Percentiles rank a stretch among this genome's conserved stretches.
Evolutionary conservation across 2,113 vertebrate genomes (phyloP).

Genomic region (Microtus pennsylvanicus): DNA sequence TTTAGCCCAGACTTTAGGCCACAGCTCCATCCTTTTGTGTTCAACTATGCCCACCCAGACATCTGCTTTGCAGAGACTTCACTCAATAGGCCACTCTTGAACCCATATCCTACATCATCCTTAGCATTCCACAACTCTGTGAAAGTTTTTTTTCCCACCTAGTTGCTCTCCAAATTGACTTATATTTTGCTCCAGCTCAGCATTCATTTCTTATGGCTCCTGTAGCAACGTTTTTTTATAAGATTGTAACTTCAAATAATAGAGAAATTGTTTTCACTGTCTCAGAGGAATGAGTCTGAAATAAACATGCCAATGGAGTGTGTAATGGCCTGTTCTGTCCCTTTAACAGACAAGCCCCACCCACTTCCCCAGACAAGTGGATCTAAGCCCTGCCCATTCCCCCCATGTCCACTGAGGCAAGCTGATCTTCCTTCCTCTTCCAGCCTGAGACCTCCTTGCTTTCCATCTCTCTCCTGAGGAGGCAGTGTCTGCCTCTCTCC

Average conservation of each 20-base stretch:
- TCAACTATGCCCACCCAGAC: not conserved
- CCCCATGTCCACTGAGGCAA: no score
- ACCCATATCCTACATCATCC: not conserved
- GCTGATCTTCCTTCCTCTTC: no score
- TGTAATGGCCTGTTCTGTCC: no score
- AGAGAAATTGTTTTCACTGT: not conserved
- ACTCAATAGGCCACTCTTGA: not conserved
- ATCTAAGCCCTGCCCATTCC: no score
- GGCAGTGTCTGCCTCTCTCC: no score
- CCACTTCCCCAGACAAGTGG: no score
- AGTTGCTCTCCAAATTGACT: not conserved
- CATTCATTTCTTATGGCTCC: not conserved
- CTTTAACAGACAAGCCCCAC: no score
- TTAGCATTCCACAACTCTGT: not conserved
- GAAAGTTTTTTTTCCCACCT: fast-evolving
- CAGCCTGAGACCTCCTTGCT: no score
- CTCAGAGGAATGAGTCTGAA: not conserved
- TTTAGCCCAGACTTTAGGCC: not conserved
- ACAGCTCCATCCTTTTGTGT: not conserved
- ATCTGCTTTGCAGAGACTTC: not conserved
- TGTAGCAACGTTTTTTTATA: not conserved
- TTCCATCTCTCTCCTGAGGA: no score
- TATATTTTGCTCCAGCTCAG: not conserved
- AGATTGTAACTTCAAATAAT: not conserved
- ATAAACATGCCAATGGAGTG: not conserved